Evolutionary conservation across 1,140 invertebrate species (phyloP).

Genomic region (Apocrypta bakeri): DNA sequence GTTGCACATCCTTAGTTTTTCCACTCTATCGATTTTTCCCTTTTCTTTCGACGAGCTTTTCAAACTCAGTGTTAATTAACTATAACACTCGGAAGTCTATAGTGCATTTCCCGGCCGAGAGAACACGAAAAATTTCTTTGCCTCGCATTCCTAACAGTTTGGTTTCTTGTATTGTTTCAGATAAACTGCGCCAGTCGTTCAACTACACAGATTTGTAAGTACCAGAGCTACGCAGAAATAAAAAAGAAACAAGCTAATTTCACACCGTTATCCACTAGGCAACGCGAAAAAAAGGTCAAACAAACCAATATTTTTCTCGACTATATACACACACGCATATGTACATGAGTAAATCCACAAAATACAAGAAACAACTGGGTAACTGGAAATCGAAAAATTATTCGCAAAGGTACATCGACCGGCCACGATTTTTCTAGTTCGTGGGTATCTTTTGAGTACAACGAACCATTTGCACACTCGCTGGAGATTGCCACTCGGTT

Average conservation of each 20-base stretch:
- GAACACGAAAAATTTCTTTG: background rate
- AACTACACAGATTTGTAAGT: conserved; percentile 7
- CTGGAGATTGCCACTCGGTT: too few relatives aligned
- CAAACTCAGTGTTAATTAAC: background rate
- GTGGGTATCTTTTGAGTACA: too few relatives aligned
- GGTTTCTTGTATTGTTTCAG: conserved; percentile 7
- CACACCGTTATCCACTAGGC: background rate
- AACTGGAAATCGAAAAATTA: too few relatives aligned
- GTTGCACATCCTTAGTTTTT: background rate
- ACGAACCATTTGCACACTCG: too few relatives aligned
- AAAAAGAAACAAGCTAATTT: background rate
- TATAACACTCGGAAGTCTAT: background rate
- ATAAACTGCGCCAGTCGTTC: background rate
- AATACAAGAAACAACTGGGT: too few relatives aligned
- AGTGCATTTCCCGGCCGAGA: too few relatives aligned
- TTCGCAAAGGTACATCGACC: too few relatives aligned
- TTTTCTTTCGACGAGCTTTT: background rate
- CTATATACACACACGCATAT: background rate
- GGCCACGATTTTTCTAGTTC: too few relatives aligned
- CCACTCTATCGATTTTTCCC: too few relatives aligned
- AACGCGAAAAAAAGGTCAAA: background rate
- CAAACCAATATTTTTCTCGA: background rate
- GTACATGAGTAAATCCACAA: background rate
- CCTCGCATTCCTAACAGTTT: background rate
- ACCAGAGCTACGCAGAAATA: background rate